Percentiles rank a stretch among this genome's conserved stretches.
phyloP scores from a whole-genome alignment of 2,888 invertebrate species.

The Sesia bembeciformis region DNA sequence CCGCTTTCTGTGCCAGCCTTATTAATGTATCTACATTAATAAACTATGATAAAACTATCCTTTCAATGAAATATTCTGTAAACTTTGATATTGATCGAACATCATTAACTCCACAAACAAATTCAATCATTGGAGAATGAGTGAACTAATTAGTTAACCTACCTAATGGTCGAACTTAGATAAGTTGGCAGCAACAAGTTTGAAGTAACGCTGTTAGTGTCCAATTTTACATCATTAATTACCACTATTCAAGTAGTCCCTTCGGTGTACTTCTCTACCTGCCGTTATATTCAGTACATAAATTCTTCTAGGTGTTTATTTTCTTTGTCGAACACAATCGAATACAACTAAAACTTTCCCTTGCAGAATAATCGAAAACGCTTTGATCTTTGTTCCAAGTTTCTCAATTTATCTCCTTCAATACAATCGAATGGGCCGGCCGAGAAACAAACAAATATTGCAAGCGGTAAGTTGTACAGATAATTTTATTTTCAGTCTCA shows the following conservation, averaged over 20 bases:
- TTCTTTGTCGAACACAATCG: neutral
- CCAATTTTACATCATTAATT: constrained; percentile 8
- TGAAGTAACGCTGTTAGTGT: constrained; percentile 10
- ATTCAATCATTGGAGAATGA: constrained; percentile 21
- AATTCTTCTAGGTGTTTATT: neutral
- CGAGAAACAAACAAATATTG: neutral
- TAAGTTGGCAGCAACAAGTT: constrained; percentile 19
- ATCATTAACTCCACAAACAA: constrained; percentile 21
- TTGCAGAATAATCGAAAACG: constrained; percentile 14
- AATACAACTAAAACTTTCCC: constrained; percentile 13
- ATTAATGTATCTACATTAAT: too few species aligned
- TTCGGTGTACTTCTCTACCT: too few species aligned
- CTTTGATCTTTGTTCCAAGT: constrained; percentile 11
- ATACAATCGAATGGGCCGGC: constrained; percentile 10
- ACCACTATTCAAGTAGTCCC: too few species aligned
- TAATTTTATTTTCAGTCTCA: neutral
- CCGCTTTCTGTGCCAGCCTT: too few species aligned
- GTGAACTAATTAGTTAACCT: constrained; percentile 27
- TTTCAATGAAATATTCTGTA: too few species aligned
- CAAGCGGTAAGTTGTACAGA: neutral
- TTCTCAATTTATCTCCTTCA: constrained; percentile 16
- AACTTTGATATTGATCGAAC: constrained; percentile 7
- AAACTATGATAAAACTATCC: too few species aligned
- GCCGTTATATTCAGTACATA: neutral
- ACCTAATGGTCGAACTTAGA: constrained; percentile 34